Percentiles rank a stretch among this genome's conserved stretches.
Evolutionary conservation across 2,797 vertebrate genomes (phyloP).

Genomic region (Helarctos malayanus): DNA sequence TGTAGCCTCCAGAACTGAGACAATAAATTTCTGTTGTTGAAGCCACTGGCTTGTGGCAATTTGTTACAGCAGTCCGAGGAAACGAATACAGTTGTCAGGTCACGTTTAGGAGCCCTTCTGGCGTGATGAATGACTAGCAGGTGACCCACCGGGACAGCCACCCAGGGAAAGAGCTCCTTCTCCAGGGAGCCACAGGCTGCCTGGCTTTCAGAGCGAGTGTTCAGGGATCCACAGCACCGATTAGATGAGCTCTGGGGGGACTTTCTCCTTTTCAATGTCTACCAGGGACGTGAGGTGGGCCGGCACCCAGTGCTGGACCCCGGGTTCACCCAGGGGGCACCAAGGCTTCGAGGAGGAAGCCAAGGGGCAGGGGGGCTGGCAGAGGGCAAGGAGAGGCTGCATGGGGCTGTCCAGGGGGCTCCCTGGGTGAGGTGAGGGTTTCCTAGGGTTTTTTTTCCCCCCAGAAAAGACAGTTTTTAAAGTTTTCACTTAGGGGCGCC

Average conservation of each 20-base stretch:
- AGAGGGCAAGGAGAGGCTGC: neutral
- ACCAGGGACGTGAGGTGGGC: neutral
- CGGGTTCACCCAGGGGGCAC: neutral
- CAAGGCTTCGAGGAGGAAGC: neutral
- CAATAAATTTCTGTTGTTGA: neutral
- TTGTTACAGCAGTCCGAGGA: neutral
- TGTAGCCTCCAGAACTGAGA: neutral
- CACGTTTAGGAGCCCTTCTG: neutral
- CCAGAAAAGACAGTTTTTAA: neutral
- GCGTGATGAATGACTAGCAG: no score
- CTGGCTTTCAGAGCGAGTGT: neutral
- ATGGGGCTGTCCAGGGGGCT: neutral
- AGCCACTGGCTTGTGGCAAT: neutral
- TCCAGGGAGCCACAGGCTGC: neutral
- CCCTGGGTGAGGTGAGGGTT: neutral
- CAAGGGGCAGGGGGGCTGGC: accelerated
- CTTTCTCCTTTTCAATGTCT: neutral
- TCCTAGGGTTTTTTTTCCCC: neutral
- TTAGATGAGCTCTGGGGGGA: neutral
- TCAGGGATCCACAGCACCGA: neutral
- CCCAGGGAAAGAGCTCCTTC: neutral
- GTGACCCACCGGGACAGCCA: neutral
- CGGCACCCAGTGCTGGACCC: neutral
- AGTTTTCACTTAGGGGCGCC: neutral
- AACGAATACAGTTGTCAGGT: neutral